A percentile compares a stretch with the other conserved stretches of the same genome.
Evolutionary conservation across 2,797 vertebrate species (phyloP).

Genomic region (Pagetopsis macropterus): DNA sequence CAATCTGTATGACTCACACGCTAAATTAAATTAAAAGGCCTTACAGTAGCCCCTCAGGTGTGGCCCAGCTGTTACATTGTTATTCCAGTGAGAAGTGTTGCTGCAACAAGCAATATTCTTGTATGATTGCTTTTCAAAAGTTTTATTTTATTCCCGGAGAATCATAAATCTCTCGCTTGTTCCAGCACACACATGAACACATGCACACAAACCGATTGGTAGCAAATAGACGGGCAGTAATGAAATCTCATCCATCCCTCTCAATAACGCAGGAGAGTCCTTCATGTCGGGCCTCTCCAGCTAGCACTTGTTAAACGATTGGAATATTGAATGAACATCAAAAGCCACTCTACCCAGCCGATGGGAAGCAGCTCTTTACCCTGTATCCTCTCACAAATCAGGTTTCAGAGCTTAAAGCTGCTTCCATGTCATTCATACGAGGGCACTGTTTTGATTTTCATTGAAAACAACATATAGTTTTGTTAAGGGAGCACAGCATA

Average conservation of each 20-base stretch:
- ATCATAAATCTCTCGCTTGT: slow-evolving; percentile 40
- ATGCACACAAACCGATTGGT: slow-evolving; percentile 55
- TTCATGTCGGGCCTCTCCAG: slow-evolving; percentile 62
- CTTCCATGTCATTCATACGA: slow-evolving; percentile 43
- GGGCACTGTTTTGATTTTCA: slow-evolving; percentile 29
- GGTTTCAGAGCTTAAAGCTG: slow-evolving; percentile 38
- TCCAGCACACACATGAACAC: slow-evolving; percentile 18
- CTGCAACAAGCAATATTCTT: slow-evolving; percentile 8
- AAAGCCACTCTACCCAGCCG: slow-evolving; percentile 67
- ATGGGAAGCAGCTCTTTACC: slow-evolving; percentile 59
- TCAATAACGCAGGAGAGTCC: slow-evolving; percentile 67
- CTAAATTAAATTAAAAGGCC: slow-evolving; percentile 25
- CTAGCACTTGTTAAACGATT: slow-evolving; percentile 75
- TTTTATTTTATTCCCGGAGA: slow-evolving; percentile 7
- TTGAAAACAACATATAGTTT: slow-evolving; percentile 14
- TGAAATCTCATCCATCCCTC: slow-evolving; percentile 66
- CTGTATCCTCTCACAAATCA: slow-evolving; percentile 46
- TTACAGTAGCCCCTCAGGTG: slow-evolving; percentile 25
- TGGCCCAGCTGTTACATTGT: slow-evolving; percentile 15
- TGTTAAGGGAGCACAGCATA: slow-evolving; percentile 16
- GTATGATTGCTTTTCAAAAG: slow-evolving; percentile 34
- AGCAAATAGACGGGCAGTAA: slow-evolving; percentile 43
- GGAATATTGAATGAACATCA: slow-evolving; percentile 70
- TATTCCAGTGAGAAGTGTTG: background rate
- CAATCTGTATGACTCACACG: slow-evolving; percentile 2